phyloP scores from a whole-genome alignment of 1,140 invertebrate species.

The Pemphigus obesinymphae region DNA sequence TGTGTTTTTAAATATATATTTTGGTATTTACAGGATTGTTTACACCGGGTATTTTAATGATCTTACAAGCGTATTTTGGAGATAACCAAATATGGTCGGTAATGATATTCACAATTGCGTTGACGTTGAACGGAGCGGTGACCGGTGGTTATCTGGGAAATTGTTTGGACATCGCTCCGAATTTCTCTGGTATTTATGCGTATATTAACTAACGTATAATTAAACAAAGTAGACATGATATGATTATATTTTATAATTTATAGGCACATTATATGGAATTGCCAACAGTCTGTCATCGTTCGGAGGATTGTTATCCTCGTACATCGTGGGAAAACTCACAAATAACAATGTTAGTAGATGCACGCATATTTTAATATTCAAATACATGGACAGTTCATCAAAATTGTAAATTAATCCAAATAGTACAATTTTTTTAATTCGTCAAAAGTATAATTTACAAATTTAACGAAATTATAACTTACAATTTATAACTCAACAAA shows the following conservation, averaged over 20 bases:
- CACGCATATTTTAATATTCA: too few relatives aligned
- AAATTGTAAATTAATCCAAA: too few relatives aligned
- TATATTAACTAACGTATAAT: background rate
- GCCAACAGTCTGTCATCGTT: constrained; percentile 85
- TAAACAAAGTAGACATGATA: background rate
- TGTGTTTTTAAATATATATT: too few relatives aligned
- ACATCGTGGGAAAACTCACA: constrained; percentile 78
- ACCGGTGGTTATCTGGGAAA: constrained; percentile 84
- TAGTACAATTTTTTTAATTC: too few relatives aligned
- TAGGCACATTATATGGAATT: constrained; percentile 76
- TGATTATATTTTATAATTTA: background rate
- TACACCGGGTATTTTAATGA: constrained; percentile 54
- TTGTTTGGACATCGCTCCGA: constrained; percentile 82
- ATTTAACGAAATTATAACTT: too few relatives aligned
- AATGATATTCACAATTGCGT: constrained; percentile 66
- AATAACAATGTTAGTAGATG: constrained; percentile 61
- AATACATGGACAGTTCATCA: too few relatives aligned
- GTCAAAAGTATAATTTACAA: too few relatives aligned
- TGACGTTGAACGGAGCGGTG: constrained; percentile 81
- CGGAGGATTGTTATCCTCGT: constrained; percentile 79
- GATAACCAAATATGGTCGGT: constrained; percentile 65
- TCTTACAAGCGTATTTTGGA: constrained; percentile 65
- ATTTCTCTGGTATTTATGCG: constrained; percentile 65
- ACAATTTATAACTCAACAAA: too few relatives aligned
- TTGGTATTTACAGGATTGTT: constrained; percentile 38